Conservation (phyloP, 1,140 invertebrate species). For the Drosophila nannoptera region DNA sequence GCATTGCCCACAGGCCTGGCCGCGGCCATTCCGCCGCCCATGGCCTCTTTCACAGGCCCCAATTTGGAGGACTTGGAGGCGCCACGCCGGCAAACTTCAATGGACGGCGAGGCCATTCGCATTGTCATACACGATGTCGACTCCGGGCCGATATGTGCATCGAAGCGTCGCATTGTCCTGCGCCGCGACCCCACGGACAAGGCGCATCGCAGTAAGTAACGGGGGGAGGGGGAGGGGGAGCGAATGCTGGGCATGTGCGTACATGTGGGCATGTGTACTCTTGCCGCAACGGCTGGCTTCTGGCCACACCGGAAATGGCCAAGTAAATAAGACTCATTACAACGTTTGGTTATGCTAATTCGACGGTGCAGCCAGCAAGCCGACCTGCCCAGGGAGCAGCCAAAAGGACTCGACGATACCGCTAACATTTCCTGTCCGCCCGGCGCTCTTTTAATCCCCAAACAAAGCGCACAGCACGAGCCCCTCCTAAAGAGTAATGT, state of each 20-base stretch:
- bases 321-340: slow-evolving; percentile 77
- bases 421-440: slow-evolving; percentile 43
- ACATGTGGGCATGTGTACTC: slow-evolving; percentile 16
- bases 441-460: slow-evolving; percentile 47
- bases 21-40: slow-evolving; percentile 80
- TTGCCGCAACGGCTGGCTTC: slow-evolving; percentile 27
- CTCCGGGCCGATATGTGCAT: slow-evolving; percentile 83
- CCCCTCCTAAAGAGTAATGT: slow-evolving; percentile 56
- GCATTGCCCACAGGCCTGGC: slow-evolving; percentile 79
- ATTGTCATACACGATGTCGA: slow-evolving; percentile 96
- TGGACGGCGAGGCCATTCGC: slow-evolving; percentile 93
- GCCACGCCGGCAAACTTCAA: slow-evolving; percentile 87
- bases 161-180: slow-evolving; percentile 86
- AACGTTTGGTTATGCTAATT: slow-evolving; percentile 76
- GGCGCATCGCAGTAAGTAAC: slow-evolving; percentile 90
- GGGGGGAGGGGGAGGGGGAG: no score
- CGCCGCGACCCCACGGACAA: slow-evolving; percentile 90
- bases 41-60: slow-evolving; percentile 80
- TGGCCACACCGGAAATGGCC: slow-evolving; percentile 66
- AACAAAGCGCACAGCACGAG: slow-evolving; percentile 43
- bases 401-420: slow-evolving; percentile 26
- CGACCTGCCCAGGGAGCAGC: slow-evolving; percentile 17
- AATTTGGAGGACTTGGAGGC: slow-evolving; percentile 82
- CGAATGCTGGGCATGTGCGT: slow-evolving; percentile 4
- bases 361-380: slow-evolving; percentile 21